These are phyloP conservation scores for Lophochroa leadbeateri DNA, from an alignment of 2,113 vertebrate genomes.

Conservation along the genomic window DNA sequence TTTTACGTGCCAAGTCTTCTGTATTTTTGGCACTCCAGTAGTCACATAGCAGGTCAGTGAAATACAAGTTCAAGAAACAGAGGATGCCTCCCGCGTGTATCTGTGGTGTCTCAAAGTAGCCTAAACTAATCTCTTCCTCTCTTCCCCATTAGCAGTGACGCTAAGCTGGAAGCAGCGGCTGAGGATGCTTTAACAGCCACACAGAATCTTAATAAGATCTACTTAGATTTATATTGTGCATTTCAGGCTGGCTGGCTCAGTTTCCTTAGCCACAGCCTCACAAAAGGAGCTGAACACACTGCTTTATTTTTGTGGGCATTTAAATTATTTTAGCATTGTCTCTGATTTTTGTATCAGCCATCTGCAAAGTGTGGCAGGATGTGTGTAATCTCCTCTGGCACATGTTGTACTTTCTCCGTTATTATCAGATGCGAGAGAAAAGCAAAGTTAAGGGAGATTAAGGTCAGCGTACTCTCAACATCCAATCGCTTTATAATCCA, in stretches of 20 bases:
- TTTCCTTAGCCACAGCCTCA: constrained; percentile 34
- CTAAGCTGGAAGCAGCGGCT: background rate
- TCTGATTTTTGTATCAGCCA: constrained; percentile 47
- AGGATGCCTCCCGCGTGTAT: background rate
- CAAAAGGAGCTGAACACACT: constrained; percentile 15
- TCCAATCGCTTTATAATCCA: constrained; percentile 51
- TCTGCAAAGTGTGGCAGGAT: constrained; percentile 35
- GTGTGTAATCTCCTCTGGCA: constrained; percentile 36
- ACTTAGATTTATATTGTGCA: constrained; percentile 28
- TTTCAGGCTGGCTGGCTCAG: constrained; percentile 18
- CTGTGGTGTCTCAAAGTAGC: background rate
- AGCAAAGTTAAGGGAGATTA: constrained; percentile 63
- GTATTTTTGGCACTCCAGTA: constrained; percentile 54
- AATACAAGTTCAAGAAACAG: constrained; percentile 32
- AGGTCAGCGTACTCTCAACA: constrained; percentile 16
- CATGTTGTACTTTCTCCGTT: constrained; percentile 26
- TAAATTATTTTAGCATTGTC: constrained; percentile 59
- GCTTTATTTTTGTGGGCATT: constrained; percentile 17
- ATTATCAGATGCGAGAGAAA: constrained; percentile 55
- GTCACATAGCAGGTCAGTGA: constrained; percentile 31
- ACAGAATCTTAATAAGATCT: constrained; percentile 65
- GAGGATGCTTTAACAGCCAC: constrained; percentile 26
- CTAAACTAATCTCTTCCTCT: constrained; percentile 49
- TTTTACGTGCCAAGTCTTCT: constrained; percentile 53
- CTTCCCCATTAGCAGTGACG: background rate